Conservation (phyloP, 2,797 vertebrate genomes). For the Melanotaenia pygmaea region DNA sequence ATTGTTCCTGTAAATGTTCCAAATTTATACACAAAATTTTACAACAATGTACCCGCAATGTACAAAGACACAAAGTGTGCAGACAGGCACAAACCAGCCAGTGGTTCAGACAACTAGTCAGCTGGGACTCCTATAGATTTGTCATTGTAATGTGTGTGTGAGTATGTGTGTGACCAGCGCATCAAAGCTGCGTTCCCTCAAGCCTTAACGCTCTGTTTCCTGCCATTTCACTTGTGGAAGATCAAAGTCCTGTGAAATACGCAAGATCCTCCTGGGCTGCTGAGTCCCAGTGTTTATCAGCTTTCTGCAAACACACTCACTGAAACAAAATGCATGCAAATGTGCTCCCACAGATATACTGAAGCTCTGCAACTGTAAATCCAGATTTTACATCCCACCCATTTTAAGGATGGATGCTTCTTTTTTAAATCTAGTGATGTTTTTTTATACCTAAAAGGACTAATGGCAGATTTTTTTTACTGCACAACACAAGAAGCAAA, state of each 20-base stretch:
- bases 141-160: constrained; percentile 55
- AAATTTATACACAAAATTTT: constrained; percentile 1
- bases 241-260: constrained; percentile 72
- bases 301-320: constrained; percentile 59
- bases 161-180: constrained; percentile 47
- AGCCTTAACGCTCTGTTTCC: constrained; percentile 56
- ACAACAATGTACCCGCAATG: neutral
- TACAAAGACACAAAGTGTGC: neutral
- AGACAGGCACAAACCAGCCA: constrained; percentile 44
- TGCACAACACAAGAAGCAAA: neutral
- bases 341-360: constrained; percentile 12
- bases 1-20: constrained; percentile 6
- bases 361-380: constrained; percentile 3
- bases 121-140: constrained; percentile 62
- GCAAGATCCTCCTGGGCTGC: constrained; percentile 50
- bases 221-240: constrained; percentile 62
- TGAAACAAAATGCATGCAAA: constrained; percentile 37
- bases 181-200: constrained; percentile 66
- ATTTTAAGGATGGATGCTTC: neutral
- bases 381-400: constrained; percentile 6
- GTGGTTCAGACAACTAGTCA: constrained; percentile 32
- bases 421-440: neutral
- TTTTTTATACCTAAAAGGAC: neutral
- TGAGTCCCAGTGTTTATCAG: constrained; percentile 57
- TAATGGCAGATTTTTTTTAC: neutral